Evolutionary conservation across 2,888 invertebrate species (phyloP).

Genomic region (Sinhomidia bicolor): DNA sequence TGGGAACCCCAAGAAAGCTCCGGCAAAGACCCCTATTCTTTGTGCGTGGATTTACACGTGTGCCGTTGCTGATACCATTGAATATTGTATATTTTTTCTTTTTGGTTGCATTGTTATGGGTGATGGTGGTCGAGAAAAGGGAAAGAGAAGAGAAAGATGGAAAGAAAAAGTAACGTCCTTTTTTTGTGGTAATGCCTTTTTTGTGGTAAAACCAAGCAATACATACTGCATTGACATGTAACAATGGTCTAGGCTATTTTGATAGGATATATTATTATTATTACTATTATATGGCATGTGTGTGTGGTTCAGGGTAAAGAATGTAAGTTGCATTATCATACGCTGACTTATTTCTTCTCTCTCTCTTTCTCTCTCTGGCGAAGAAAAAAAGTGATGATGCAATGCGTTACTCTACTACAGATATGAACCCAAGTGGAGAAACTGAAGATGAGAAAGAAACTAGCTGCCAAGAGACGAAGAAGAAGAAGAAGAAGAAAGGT

Average conservation of each 20-base stretch:
- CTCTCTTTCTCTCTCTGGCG: constrained; percentile 48
- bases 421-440: no score
- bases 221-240: constrained; percentile 52
- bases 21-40: constrained; percentile 26
- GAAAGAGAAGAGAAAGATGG: constrained; percentile 6
- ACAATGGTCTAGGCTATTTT: constrained; percentile 42
- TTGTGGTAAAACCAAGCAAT: constrained; percentile 14
- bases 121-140: background rate
- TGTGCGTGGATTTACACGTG: constrained; percentile 61
- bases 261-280: no score
- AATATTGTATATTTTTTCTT: background rate
- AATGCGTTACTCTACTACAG: no score
- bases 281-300: constrained; percentile 3
- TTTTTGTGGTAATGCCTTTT: constrained; percentile 19
- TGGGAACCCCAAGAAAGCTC: constrained; percentile 10
- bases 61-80: constrained; percentile 30
- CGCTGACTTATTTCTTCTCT: background rate
- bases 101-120: constrained; percentile 49
- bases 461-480: constrained; percentile 30
- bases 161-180: constrained; percentile 27
- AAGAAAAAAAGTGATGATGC: constrained; percentile 60
- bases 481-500: constrained; percentile 16
- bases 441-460: no score
- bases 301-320: background rate
- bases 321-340: constrained; percentile 56